Evolutionary conservation across 2,113 vertebrate species (phyloP).

Genomic region (Indicator maculatus): DNA sequence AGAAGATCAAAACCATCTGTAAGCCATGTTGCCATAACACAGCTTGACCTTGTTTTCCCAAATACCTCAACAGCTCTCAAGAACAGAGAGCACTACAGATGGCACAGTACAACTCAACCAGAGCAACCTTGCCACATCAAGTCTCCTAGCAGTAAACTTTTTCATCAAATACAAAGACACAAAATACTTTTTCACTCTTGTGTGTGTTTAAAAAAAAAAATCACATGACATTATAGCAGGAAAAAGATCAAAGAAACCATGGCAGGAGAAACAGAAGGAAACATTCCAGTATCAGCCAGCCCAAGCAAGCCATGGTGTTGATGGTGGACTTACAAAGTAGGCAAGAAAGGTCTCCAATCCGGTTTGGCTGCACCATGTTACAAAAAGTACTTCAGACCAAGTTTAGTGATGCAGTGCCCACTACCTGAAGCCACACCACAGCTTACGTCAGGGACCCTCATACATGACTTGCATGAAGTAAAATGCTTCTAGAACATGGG

Average conservation of each 20-base stretch:
- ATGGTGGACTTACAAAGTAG: not conserved
- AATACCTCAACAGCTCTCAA: not conserved
- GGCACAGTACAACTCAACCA: not conserved
- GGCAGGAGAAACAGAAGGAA: not conserved
- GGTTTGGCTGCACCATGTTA: not conserved
- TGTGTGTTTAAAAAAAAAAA: not conserved
- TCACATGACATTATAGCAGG: not conserved
- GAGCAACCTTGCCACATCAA: not conserved
- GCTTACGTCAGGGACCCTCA: not conserved
- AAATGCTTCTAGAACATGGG: not conserved
- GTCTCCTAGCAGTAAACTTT: not conserved
- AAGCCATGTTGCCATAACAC: not conserved
- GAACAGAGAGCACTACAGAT: not conserved
- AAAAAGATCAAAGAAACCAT: not conserved
- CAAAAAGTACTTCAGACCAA: not conserved
- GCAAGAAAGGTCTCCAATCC: not conserved
- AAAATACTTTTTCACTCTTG: not conserved
- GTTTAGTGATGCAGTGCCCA: not conserved
- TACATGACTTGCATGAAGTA: not conserved
- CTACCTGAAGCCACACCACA: not conserved
- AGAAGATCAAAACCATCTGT: not conserved
- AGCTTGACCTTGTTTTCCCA: not conserved
- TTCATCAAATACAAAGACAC: not conserved
- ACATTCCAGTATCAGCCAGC: not conserved
- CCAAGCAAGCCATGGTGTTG: not conserved